These are phyloP conservation scores for Nomada ruficornis DNA, from an alignment of 2,888 invertebrate genomes.

Conservation along the genomic window DNA sequence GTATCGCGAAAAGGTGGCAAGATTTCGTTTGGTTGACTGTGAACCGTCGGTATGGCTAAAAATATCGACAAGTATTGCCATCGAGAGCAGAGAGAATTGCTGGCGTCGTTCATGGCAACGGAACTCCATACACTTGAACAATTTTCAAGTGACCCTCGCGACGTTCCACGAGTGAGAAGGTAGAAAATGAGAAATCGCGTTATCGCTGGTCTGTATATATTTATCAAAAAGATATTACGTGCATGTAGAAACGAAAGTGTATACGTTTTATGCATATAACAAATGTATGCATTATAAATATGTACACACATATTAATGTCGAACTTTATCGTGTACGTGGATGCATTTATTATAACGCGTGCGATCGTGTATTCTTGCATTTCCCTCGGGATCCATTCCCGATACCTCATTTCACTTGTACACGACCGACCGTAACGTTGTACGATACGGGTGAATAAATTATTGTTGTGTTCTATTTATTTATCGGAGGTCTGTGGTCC, in stretches of 20 bases:
- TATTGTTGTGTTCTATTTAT: slow-evolving; percentile 73
- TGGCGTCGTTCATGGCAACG: slow-evolving; percentile 19
- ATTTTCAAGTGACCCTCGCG: slow-evolving; percentile 58
- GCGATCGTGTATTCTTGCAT: slow-evolving; percentile 48
- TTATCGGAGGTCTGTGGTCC: slow-evolving; percentile 47
- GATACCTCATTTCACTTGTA: slow-evolving; percentile 67
- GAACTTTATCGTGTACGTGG: slow-evolving; percentile 25
- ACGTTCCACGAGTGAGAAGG: slow-evolving; percentile 41
- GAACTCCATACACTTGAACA: slow-evolving; percentile 63
- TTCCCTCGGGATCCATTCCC: slow-evolving; percentile 45
- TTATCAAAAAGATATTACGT: slow-evolving; percentile 47
- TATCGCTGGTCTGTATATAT: slow-evolving; percentile 60
- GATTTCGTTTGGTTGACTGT: not conserved
- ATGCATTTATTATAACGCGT: slow-evolving; percentile 30
- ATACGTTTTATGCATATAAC: slow-evolving; percentile 27
- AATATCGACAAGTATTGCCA: not conserved
- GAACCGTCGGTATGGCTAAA: not conserved
- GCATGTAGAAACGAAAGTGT: slow-evolving; percentile 52
- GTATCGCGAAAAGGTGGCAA: not conserved
- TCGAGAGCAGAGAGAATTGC: slow-evolving; percentile 19
- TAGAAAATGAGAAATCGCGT: not conserved
- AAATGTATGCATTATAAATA: slow-evolving; percentile 22
- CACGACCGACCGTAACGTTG: slow-evolving; percentile 51
- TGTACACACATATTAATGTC: slow-evolving; percentile 17
- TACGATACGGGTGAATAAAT: slow-evolving; percentile 66